These are phyloP conservation scores for Bombus consobrinus DNA, from an alignment of 1,140 invertebrate genomes.

Conservation along the genomic window DNA sequence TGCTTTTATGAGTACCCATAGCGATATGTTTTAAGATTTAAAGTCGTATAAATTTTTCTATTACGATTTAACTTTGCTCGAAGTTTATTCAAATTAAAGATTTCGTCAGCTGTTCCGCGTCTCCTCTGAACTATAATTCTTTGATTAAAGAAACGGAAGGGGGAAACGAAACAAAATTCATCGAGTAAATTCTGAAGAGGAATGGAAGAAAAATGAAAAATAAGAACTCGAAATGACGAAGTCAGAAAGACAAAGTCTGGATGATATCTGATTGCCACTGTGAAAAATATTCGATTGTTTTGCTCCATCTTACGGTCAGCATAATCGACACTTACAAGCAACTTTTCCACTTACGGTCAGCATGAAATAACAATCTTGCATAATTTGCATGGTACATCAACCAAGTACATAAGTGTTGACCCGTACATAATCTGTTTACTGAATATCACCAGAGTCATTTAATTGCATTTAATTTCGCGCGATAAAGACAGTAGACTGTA, in stretches of 20 bases:
- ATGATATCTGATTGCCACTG: neutral
- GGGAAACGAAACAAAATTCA: neutral
- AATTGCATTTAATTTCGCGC: conserved; percentile 43
- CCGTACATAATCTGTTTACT: conserved; percentile 58
- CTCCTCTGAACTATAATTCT: neutral
- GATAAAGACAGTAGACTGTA: conserved; percentile 39
- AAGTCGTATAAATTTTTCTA: neutral
- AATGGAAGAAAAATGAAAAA: neutral
- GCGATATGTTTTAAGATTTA: neutral
- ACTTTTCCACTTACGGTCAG: conserved; percentile 5
- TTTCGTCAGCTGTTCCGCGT: too few species aligned
- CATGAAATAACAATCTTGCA: conserved; percentile 38
- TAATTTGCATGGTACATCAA: conserved; percentile 28
- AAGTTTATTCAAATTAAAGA: too few species aligned
- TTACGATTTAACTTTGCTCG: too few species aligned
- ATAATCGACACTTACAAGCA: neutral
- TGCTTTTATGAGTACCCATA: neutral
- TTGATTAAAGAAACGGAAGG: too few species aligned
- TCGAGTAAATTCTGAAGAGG: too few species aligned
- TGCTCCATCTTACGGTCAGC: neutral
- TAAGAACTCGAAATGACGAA: neutral
- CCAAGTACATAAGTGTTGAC: neutral
- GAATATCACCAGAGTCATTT: conserved; percentile 38
- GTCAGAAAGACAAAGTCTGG: neutral
- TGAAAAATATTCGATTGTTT: neutral